phyloP scores from a whole-genome alignment of 2,888 invertebrate species.

The Uloborus plumipes region DNA sequence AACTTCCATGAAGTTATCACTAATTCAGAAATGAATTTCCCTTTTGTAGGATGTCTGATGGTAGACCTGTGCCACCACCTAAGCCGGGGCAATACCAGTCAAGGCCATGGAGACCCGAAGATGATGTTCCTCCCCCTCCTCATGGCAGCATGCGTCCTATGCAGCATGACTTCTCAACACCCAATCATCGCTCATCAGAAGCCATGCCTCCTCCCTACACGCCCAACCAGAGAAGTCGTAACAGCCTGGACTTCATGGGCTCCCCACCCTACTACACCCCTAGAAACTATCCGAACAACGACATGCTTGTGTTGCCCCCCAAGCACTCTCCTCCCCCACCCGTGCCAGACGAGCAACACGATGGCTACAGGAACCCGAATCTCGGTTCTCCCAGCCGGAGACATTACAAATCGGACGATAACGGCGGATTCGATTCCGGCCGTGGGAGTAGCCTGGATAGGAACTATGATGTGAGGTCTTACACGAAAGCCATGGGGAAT shows the following conservation, averaged over 20 bases:
- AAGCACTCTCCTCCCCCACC: slow-evolving; percentile 61
- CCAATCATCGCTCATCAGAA: slow-evolving; percentile 40
- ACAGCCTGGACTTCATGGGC: slow-evolving; percentile 57
- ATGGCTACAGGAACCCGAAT: slow-evolving; percentile 37
- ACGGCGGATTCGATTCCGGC: slow-evolving; percentile 72
- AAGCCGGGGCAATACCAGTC: slow-evolving; percentile 93
- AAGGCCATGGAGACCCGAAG: slow-evolving; percentile 73
- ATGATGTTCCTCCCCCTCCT: slow-evolving; percentile 30
- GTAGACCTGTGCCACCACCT: slow-evolving; percentile 85
- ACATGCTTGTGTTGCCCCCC: slow-evolving; percentile 65
- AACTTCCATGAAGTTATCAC: background rate
- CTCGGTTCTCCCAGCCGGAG: slow-evolving; percentile 52
- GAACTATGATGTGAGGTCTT: slow-evolving; percentile 69
- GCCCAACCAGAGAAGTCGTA: slow-evolving; percentile 58
- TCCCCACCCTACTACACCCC: slow-evolving; percentile 64
- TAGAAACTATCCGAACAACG: slow-evolving; percentile 53
- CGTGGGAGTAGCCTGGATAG: slow-evolving; percentile 74
- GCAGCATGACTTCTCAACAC: slow-evolving; percentile 26
- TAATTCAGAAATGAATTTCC: background rate
- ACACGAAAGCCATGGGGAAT: slow-evolving; percentile 39
- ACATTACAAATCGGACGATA: slow-evolving; percentile 65
- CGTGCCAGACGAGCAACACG: slow-evolving; percentile 48
- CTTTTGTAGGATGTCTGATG: slow-evolving; percentile 60
- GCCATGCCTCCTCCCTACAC: slow-evolving; percentile 47
- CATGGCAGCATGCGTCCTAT: slow-evolving; percentile 10